Evolutionary conservation across 2,888 invertebrate genomes (phyloP), one percentile per base, ranked within the genome.

Genomic region (Aleiodes leptofemur): DNA sequence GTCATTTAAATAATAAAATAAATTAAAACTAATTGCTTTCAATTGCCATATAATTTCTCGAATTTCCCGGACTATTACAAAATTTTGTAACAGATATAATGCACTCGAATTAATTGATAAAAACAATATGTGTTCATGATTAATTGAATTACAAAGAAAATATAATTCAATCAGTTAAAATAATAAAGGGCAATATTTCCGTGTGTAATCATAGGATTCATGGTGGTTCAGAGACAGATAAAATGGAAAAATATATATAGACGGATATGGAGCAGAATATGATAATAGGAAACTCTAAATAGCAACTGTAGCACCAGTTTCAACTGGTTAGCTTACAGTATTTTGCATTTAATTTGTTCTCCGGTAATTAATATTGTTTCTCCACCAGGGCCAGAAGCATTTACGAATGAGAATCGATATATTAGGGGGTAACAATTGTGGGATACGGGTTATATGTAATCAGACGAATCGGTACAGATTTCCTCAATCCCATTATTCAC

Each of bases 261-360:
- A n/a, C 31, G 29, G 6, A 31, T 31, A 59, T 29, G n/a, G n/a
- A 16, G 50, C 50, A 48, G 29, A 48, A 66, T 66, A 66, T 66
- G 50, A 50, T 66, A 66, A 50, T 50, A 48, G 11, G 3, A 7
- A 11, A 23, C 5, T 29, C 7, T 11, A 7, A n/a, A 5, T 29
- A 43, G 34, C 29, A 43, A 29, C 50, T n/a, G 16, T 48, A 50
- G 11, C 7, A 43, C 23, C 16, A 23, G 34, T 53, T 73, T 57
- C 57, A 69, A 56, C 43, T 57, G 50, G 29, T 72, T 73, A 55
- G 34, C 56, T 59, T 59, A 34, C 50, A 31, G 48, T 34, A 16
- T 73, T 69, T 69, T 68, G 50, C 51, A 69, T 73, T 73, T 16
- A 69, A 73, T 73, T 73, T 59, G 50, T 73, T 59, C 69, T 31